Evolutionary conservation across 64 coral and sea anemone genomes (phyloP).

Genomic region (Montipora cactus): DNA sequence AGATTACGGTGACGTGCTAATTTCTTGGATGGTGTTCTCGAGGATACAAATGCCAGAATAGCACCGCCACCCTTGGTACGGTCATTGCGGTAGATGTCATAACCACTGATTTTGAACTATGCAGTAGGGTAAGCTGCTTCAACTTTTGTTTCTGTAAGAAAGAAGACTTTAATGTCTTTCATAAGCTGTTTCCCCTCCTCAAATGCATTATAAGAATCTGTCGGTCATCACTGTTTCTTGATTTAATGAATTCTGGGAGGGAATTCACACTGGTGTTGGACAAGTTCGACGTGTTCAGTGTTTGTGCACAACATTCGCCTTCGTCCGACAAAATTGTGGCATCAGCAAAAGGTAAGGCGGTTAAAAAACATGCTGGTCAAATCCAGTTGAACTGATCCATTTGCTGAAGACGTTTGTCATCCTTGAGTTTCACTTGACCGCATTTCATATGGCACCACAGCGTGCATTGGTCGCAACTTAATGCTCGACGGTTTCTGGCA

Average conservation of each 20-base stretch:
- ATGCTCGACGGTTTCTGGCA: too few relatives aligned
- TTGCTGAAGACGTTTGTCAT: not conserved
- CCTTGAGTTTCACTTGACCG: too few relatives aligned
- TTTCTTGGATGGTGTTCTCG: constrained; percentile 37
- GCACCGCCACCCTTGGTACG: constrained; percentile 49
- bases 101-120: constrained; percentile 32
- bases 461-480: too few relatives aligned
- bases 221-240: not conserved
- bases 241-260: not conserved
- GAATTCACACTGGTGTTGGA: too few relatives aligned
- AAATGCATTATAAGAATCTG: constrained; percentile 35
- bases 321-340: too few relatives aligned
- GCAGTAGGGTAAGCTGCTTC: constrained; percentile 19
- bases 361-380: not conserved
- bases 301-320: too few relatives aligned
- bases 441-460: too few relatives aligned
- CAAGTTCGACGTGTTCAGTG: too few relatives aligned
- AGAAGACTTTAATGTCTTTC: constrained; percentile 28
- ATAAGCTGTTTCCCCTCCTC: constrained; percentile 17
- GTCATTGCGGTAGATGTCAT: constrained; percentile 27
- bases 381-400: not conserved
- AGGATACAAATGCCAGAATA: constrained; percentile 26
- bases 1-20: constrained; percentile 17
- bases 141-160: constrained; percentile 48
- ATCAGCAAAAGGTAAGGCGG: not conserved